phyloP scores from a whole-genome alignment of 2,113 vertebrate genomes.

The Odocoileus hemionus region DNA sequence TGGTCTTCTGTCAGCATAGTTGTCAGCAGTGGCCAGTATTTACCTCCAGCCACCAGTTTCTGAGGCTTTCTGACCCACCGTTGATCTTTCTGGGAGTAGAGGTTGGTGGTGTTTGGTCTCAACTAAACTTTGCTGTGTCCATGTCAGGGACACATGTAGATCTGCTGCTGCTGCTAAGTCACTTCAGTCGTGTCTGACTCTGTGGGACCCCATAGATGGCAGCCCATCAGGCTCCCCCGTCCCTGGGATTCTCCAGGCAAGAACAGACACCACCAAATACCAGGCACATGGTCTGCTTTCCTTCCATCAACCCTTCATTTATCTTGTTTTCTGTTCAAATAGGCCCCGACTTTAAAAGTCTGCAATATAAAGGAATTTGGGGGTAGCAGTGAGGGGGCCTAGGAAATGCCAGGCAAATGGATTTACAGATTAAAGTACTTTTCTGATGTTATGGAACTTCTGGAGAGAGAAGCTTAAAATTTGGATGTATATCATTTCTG shows the following conservation, averaged over 20 bases:
- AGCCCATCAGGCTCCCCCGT: no score
- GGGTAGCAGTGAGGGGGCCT: background rate
- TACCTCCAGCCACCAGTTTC: background rate
- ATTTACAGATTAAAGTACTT: background rate
- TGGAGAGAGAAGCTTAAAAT: background rate
- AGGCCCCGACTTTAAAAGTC: background rate
- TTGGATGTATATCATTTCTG: background rate
- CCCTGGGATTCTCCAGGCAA: no score
- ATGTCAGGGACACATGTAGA: background rate
- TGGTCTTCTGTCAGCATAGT: background rate
- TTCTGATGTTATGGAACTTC: background rate
- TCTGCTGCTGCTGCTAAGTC: background rate
- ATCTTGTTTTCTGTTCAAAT: background rate
- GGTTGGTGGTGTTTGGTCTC: background rate
- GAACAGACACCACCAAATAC: background rate
- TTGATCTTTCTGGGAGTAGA: background rate
- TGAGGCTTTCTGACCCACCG: background rate
- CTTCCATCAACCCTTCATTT: fast-evolving
- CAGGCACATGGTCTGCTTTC: background rate
- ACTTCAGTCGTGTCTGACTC: no score
- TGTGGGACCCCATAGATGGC: no score
- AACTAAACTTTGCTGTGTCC: background rate
- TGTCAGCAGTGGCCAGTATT: background rate
- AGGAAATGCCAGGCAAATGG: background rate
- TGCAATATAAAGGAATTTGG: background rate